A percentile compares a stretch with the other conserved stretches of the same genome.
Conservation (phyloP, 2,888 invertebrate species). For the Brachyptera risi region DNA sequence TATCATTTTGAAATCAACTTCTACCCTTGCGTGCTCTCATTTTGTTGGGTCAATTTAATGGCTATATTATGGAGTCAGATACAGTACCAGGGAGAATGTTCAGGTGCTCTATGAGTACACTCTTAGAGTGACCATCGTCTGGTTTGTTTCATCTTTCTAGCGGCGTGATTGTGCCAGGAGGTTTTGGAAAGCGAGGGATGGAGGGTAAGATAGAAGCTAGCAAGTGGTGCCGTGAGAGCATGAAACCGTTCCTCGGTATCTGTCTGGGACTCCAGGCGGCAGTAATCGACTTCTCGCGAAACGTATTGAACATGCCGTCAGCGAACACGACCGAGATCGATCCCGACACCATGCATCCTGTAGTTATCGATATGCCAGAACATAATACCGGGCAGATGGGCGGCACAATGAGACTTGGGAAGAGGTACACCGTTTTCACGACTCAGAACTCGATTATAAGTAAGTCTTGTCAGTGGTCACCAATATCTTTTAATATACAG, state of each 20-base stretch:
- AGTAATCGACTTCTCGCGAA: slow-evolving; percentile 91
- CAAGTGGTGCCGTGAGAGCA: slow-evolving; percentile 85
- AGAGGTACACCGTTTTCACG: slow-evolving; percentile 76
- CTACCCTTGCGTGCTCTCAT: no score
- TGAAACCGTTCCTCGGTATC: slow-evolving; percentile 90
- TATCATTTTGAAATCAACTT: no score
- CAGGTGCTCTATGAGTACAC: no score
- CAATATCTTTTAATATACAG: no score
- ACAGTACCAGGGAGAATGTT: no score
- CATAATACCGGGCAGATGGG: slow-evolving; percentile 91
- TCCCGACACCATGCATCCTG: slow-evolving; percentile 64
- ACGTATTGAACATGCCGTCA: slow-evolving; percentile 67
- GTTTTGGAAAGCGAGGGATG: slow-evolving; percentile 93
- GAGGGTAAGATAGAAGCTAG: slow-evolving; percentile 95
- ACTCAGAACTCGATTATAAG: slow-evolving; percentile 56
- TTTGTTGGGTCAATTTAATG: no score
- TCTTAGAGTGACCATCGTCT: no score
- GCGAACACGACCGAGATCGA: slow-evolving; percentile 88
- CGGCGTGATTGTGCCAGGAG: slow-evolving; percentile 95
- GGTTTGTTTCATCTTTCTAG: no score
- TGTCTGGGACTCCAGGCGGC: slow-evolving; percentile 98
- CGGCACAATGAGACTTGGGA: slow-evolving; percentile 98
- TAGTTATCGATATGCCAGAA: slow-evolving; percentile 99
- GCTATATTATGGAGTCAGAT: no score
- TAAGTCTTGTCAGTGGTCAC: slow-evolving; percentile 44